These are phyloP conservation scores for Cacajao melanocephalus DNA, from an alignment of 2,797 vertebrate genomes.

Conservation along the genomic window DNA sequence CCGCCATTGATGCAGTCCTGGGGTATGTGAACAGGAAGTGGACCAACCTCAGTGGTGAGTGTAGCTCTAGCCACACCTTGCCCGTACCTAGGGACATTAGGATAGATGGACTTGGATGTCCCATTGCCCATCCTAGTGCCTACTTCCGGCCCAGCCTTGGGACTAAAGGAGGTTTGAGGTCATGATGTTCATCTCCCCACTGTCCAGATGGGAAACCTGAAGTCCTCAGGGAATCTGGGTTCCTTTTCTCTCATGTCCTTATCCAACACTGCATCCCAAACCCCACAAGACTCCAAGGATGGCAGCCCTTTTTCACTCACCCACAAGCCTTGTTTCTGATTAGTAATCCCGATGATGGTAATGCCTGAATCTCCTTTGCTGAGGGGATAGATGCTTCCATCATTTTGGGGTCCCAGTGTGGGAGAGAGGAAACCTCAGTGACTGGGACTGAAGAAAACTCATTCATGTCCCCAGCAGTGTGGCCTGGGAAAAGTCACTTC, in stretches of 20 bases:
- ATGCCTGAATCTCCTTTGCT: neutral
- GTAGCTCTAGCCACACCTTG: fast-evolving
- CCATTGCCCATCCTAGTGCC: neutral
- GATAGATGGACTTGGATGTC: no score
- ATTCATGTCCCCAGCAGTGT: neutral
- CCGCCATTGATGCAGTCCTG: constrained; percentile 71
- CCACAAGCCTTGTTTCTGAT: neutral
- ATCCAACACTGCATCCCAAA: neutral
- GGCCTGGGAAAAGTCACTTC: neutral
- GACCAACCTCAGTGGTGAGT: constrained; percentile 39
- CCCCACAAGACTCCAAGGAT: neutral
- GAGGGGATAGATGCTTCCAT: neutral
- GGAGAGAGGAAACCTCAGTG: neutral
- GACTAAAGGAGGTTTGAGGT: neutral
- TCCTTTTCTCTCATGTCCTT: neutral
- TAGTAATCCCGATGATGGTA: fast-evolving
- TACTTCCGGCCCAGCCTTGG: neutral
- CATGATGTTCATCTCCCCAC: fast-evolving
- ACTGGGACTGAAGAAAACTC: neutral
- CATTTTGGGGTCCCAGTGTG: neutral
- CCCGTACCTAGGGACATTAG: neutral
- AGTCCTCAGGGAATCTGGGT: neutral
- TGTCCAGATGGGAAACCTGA: neutral
- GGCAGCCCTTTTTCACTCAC: neutral
- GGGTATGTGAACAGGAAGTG: constrained; percentile 70